Evolutionary conservation across 1,140 invertebrate species (phyloP), one percentile per base, ranked within the genome.

Genomic region (Chironomus striatipennis): DNA sequence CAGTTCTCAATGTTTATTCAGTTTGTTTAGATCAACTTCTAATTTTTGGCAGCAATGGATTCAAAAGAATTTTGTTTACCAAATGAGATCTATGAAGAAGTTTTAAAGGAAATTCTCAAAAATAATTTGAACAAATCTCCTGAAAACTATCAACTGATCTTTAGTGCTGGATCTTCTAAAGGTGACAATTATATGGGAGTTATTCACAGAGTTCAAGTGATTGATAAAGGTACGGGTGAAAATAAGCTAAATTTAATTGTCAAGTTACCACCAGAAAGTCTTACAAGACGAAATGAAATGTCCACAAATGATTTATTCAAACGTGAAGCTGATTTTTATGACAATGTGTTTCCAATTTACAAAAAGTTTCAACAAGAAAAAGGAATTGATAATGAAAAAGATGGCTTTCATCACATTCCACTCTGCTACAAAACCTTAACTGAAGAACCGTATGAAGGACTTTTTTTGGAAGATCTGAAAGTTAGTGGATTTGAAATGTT

Each of bases 391-490:
- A 73, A 78, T 0, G 15, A 75, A 7, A 43, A 76, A 17, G 76
- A 82, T 2, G 76, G 74, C 4, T 81, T 84, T 24, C 74, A 76
- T 73, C 78, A 79, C 67, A 78, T 80, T 74, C 79, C 84, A 5
- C 81, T 80, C 73, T 86, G 83, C 74, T 83, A 83, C 15, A 79
- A 77, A 10, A 80, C 76, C 0, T 77, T 78, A 8, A 76, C 65
- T 10, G 79, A 83, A 67, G 78, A 82, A 34, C 75, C 78, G 6
- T 76, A 84, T 64, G 85, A 86, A 79, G 78, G 84, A 24, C 83
- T 87, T 12, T 77, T 88, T 24, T 77, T 89, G 74, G 83, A 88
- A 78, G 86, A 89, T 79, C 77, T 89, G 15, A 78, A 80, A 67
- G 64, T 76, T 0, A 43, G 75, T 7, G 83, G 83, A 0, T 88